Conservation (phyloP, 1,140 invertebrate species). For the Hylyphantes graminicola region DNA sequence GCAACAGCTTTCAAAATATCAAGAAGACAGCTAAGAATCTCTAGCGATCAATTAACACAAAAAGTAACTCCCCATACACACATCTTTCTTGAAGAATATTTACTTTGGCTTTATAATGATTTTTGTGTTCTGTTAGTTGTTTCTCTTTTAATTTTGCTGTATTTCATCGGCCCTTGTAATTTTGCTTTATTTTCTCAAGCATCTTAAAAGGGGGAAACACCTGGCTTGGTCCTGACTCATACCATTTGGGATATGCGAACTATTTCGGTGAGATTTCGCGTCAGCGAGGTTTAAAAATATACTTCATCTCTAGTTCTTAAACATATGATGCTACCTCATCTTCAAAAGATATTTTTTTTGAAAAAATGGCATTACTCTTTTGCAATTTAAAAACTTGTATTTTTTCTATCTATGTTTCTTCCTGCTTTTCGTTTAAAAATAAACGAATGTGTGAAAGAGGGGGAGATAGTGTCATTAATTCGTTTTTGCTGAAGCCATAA, state of each 20-base stretch:
- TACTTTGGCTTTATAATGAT: constrained; percentile 23
- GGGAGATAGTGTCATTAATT: no score
- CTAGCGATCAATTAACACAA: background rate
- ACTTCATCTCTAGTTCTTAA: constrained; percentile 10
- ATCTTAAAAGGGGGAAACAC: constrained; percentile 11
- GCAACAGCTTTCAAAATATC: background rate
- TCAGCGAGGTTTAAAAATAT: constrained; percentile 34
- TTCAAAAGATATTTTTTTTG: constrained; percentile 8
- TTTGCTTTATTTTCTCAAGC: constrained; percentile 23
- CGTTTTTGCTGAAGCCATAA: no score
- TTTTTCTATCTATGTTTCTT: background rate
- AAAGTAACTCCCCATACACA: constrained; percentile 4
- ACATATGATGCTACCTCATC: constrained; percentile 30
- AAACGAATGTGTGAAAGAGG: no score
- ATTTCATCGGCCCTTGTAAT: constrained; percentile 22
- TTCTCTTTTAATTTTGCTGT: constrained; percentile 30
- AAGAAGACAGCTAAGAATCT: background rate
- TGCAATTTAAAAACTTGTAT: background rate
- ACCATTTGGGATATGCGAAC: constrained; percentile 5
- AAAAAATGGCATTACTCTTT: constrained; percentile 20
- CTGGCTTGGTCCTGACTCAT: constrained; percentile 24
- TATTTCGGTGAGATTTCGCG: constrained; percentile 26
- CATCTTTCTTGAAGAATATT: constrained; percentile 1
- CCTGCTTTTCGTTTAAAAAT: no score
- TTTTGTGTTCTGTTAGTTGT: background rate